Conservation (phyloP, 2,888 invertebrate species). For the Harpagoxenus sublaevis region DNA sequence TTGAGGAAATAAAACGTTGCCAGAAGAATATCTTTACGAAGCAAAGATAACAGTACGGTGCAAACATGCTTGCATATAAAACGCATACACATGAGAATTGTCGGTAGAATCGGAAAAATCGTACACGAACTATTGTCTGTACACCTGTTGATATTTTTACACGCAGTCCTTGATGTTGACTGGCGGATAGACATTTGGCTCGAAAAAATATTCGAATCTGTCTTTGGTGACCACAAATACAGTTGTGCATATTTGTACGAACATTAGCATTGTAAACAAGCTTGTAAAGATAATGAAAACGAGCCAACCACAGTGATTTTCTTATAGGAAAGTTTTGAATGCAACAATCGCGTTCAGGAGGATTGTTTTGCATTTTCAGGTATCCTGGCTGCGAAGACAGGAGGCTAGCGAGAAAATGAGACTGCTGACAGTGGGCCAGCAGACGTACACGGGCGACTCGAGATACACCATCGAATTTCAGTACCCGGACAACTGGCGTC, state of each 20-base stretch:
- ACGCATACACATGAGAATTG: neutral
- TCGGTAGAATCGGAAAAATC: conserved; percentile 23
- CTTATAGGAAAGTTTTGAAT: neutral
- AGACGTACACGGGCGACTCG: conserved; percentile 90
- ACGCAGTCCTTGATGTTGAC: neutral
- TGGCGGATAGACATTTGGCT: neutral
- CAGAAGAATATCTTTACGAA: neutral
- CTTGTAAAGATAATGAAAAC: neutral
- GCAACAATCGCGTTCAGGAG: neutral
- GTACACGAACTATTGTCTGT: conserved; percentile 4
- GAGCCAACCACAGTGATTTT: neutral
- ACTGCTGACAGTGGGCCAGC: conserved; percentile 90
- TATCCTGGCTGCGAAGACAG: conserved; percentile 90
- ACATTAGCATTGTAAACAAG: neutral
- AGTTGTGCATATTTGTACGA: neutral
- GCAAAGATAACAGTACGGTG: neutral
- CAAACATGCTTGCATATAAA: neutral
- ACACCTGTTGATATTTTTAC: conserved; percentile 58
- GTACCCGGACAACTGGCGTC: conserved; percentile 88
- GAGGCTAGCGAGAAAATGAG: conserved; percentile 89
- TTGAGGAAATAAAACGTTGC: neutral
- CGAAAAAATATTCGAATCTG: neutral
- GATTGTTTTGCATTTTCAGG: conserved; percentile 85
- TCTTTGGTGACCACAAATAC: neutral
- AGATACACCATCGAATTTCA: conserved; percentile 87